Evolutionary conservation across 2,113 vertebrate genomes (phyloP).

Genomic region (Geococcyx californianus): DNA sequence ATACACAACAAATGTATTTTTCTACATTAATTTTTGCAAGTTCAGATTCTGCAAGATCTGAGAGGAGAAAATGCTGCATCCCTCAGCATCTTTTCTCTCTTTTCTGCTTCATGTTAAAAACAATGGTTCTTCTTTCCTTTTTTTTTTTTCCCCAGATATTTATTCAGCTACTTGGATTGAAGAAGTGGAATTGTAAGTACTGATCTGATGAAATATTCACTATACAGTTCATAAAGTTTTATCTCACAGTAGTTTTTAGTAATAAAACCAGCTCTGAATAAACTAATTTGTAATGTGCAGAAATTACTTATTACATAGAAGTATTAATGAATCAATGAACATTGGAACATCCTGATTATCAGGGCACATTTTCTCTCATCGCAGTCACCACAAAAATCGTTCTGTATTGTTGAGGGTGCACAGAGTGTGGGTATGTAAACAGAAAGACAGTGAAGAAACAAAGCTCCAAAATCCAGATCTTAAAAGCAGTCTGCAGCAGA

Average conservation of each 20-base stretch:
- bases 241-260: rapidly evolving
- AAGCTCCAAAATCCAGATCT: not conserved
- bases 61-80: not conserved
- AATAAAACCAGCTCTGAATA: not conserved
- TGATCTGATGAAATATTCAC: not conserved
- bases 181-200: not conserved
- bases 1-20: not conserved
- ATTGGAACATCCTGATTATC: not conserved
- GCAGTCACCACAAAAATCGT: not conserved
- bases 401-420: not conserved
- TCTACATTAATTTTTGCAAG: not conserved
- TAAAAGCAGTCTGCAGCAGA: not conserved
- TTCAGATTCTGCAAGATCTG: not conserved
- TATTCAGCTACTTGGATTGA: not conserved
- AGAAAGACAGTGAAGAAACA: not conserved
- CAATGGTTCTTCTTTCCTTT: not conserved
- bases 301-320: not conserved
- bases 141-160: not conserved
- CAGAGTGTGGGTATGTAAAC: rapidly evolving
- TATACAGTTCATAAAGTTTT: not conserved
- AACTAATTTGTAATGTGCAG: not conserved
- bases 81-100: not conserved
- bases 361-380: not conserved
- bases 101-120: not conserved
- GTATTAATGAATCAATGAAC: not conserved